A percentile compares a stretch with the other conserved stretches of the same genome.
Conservation (phyloP, 2,888 invertebrate genomes). For the Limulus polyphemus region DNA sequence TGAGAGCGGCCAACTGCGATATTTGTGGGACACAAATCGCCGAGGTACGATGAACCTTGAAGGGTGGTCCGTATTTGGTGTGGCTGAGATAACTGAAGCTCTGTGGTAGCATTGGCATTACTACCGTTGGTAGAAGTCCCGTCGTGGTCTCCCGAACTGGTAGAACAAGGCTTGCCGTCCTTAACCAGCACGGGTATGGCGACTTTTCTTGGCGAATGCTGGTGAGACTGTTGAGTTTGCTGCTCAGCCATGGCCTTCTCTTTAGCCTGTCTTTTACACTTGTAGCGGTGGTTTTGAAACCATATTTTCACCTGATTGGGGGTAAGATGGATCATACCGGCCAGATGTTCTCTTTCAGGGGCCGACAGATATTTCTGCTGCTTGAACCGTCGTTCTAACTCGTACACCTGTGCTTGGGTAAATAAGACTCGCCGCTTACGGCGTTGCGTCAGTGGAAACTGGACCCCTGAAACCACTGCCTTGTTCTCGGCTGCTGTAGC, state of each 20-base stretch:
- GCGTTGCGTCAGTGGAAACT: conserved; percentile 84
- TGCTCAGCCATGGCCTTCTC: conserved; percentile 97
- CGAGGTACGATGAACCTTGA: conserved; percentile 15
- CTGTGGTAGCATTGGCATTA: neutral
- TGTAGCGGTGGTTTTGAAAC: conserved; percentile 99
- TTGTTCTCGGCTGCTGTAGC: conserved; percentile 39
- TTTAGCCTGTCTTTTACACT: conserved; percentile 95
- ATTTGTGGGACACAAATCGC: conserved; percentile 15
- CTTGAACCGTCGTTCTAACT: conserved; percentile 89
- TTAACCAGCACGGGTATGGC: conserved; percentile 39
- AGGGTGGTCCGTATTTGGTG: conserved; percentile 6
- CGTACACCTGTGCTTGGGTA: conserved; percentile 85
- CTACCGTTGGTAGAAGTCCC: conserved; percentile 5
- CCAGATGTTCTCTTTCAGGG: conserved; percentile 91
- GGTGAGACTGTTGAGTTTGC: conserved; percentile 24
- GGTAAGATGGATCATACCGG: conserved; percentile 85
- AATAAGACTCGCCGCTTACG: conserved; percentile 89
- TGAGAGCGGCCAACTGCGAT: conserved; percentile 7
- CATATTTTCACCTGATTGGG: conserved; percentile 99
- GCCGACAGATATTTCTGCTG: conserved; percentile 96
- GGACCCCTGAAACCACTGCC: conserved; percentile 75
- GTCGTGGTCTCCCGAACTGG: conserved; percentile 20
- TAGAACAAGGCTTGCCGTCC: conserved; percentile 29
- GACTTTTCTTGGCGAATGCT: conserved; percentile 32
- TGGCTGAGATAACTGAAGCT: conserved; percentile 5